These are phyloP conservation scores for Oceanodroma tethys DNA, from an alignment of 2,113 vertebrate genomes.

Conservation along the genomic window DNA sequence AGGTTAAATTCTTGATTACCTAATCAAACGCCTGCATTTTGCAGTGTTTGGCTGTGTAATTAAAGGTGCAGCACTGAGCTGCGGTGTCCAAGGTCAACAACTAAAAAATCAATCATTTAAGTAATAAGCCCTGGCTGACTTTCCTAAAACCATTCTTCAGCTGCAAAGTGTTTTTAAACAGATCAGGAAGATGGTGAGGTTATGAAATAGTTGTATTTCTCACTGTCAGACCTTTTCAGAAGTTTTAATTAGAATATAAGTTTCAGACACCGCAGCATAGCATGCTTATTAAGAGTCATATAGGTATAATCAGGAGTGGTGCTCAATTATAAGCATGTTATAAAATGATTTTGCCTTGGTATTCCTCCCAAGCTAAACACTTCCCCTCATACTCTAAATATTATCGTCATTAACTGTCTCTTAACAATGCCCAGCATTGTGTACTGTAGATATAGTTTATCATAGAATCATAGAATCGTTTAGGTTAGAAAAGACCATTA, in stretches of 20 bases:
- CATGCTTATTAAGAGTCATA: neutral
- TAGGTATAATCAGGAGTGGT: neutral
- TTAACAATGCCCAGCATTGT: neutral
- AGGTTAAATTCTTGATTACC: slow-evolving; percentile 13
- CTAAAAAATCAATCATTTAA: slow-evolving; percentile 27
- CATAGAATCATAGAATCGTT: neutral
- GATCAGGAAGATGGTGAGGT: neutral
- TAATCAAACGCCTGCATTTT: slow-evolving; percentile 42
- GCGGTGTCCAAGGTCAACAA: slow-evolving; percentile 33
- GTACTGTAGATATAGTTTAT: neutral
- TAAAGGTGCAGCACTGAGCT: slow-evolving; percentile 1
- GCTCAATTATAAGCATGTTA: neutral
- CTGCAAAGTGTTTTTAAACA: neutral
- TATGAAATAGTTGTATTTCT: neutral
- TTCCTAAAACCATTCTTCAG: slow-evolving; percentile 10
- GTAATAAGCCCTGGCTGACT: slow-evolving; percentile 11
- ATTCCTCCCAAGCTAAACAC: neutral
- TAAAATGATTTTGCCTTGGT: neutral
- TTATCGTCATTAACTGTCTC: neutral
- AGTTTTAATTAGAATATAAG: slow-evolving; percentile 28
- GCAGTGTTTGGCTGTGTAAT: slow-evolving; percentile 25
- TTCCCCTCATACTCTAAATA: neutral
- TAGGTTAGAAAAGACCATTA: neutral
- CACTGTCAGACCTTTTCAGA: neutral
- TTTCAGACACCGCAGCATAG: neutral